Evolutionary conservation across 2,113 vertebrate genomes (phyloP), one percentile per base, ranked within the genome.

Genomic region (Cephalopholis sonnerati): DNA sequence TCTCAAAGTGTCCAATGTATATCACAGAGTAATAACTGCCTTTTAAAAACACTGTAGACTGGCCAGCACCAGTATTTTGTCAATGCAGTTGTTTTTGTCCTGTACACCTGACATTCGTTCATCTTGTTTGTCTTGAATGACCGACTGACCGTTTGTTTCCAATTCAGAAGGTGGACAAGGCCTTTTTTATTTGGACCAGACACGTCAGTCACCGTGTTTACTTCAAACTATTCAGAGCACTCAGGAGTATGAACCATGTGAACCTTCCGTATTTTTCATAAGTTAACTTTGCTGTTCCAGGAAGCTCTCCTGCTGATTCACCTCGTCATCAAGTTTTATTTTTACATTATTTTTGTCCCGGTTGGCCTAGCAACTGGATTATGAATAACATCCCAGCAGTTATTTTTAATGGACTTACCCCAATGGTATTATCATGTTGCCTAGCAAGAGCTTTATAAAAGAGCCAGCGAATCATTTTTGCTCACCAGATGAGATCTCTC

Each of bases 251-350:
- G 15, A 39, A 55, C n/a, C 25, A 24, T 9, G 5, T 65, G 5
- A 69, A 59, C 32, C 62, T 41, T 62, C 54, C 6, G 5, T 77
- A 44, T 73, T 83, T 89, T 91, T 75, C 53, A 13, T 0, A 78
- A 83, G 70, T 83, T 76, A 89, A 86, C 89, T 92, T 87, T 51
- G 48, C 63, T 75, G 18, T 91, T 89, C 86, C 71, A 84, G 85
- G 89, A 90, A 90, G 87, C 83, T 71, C 25, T 88, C 90, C 89
- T 63, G 83, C 86, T 91, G 91, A 77, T 74, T 90, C 70, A 85
- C n/a, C 66, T 78, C 80, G 51, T 92, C 92, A 92, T 87, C 67
- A 79, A 82, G 68, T 87, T 88, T 79, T 93, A 91, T 93, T 93
- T 93, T 86, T 87, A 86, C 58, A 61, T 77, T 90, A 81, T 85